Percentiles rank a stretch among this genome's conserved stretches.
These are phyloP conservation scores for Epinephelus lanceolatus DNA, from an alignment of 2,113 vertebrate genomes.

Conservation along the genomic window DNA sequence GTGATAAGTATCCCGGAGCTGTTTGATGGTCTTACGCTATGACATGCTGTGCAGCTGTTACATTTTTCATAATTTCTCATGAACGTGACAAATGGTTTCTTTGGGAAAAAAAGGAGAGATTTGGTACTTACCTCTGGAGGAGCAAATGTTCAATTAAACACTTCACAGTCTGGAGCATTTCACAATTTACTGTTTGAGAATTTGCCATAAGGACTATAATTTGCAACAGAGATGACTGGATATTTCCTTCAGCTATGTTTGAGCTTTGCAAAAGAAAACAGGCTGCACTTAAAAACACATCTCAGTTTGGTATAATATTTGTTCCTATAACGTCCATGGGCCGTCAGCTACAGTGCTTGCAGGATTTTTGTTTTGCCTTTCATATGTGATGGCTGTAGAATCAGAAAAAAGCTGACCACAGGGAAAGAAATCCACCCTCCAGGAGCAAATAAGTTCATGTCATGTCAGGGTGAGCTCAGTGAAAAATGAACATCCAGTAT, in stretches of 20 bases:
- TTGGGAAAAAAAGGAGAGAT: not conserved
- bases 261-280: conserved; percentile 9
- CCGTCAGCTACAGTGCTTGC: not conserved
- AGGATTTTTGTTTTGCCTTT: not conserved
- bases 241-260: conserved; percentile 39
- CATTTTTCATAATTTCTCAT: conserved; percentile 20
- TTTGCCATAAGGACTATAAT: conserved; percentile 40
- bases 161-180: conserved; percentile 63
- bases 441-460: conserved; percentile 1
- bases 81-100: conserved; percentile 31
- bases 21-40: conserved; percentile 18
- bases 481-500: conserved; percentile 29
- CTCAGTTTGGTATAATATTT: not conserved
- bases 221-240: conserved; percentile 38
- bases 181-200: conserved; percentile 43
- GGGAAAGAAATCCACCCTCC: not conserved
- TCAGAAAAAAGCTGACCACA: conserved; percentile 4
- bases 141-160: conserved; percentile 70
- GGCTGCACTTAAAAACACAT: not conserved
- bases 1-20: conserved; percentile 10
- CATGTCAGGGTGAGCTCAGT: conserved; percentile 11
- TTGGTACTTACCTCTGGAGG: conserved; percentile 40
- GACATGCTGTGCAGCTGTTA: conserved; percentile 21
- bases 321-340: not conserved
- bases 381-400: not conserved